A percentile compares a stretch with the other conserved stretches of the same genome.
phyloP scores from a whole-genome alignment of 2,888 invertebrate genomes.

The Drosophila birchii region DNA sequence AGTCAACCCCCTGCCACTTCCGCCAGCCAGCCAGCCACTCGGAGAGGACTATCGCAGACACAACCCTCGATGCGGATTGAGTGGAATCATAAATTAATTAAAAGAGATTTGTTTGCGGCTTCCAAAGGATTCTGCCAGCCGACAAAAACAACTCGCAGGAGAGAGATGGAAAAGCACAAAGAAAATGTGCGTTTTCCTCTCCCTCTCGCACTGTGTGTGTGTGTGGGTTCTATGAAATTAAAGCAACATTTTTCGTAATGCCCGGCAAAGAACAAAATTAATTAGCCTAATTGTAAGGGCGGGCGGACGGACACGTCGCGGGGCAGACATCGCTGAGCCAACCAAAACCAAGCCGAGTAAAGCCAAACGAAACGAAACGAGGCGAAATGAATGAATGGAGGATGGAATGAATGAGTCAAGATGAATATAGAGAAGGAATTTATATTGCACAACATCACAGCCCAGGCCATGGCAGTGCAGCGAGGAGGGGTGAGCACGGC shows the following conservation, averaged over 20 bases:
- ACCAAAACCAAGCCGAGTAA: constrained; percentile 9
- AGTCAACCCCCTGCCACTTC: constrained; percentile 34
- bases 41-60: constrained; percentile 61
- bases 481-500: constrained; percentile 6
- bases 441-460: constrained; percentile 61
- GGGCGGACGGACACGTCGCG: constrained; percentile 42
- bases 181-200: constrained; percentile 67
- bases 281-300: constrained; percentile 81
- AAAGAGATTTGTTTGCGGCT: constrained; percentile 84
- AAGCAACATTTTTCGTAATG: constrained; percentile 79
- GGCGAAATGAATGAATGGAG: constrained; percentile 56
- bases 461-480: constrained; percentile 30
- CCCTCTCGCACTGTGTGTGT: constrained; percentile 21
- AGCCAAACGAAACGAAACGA: constrained; percentile 59
- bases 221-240: constrained; percentile 68
- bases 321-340: constrained; percentile 14
- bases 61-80: constrained; percentile 79
- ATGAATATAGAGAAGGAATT: constrained; percentile 70
- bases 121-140: constrained; percentile 78
- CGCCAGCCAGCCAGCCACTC: constrained; percentile 1
- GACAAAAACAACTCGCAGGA: constrained; percentile 51
- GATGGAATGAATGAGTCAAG: constrained; percentile 61
- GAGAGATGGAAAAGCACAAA: constrained; percentile 57
- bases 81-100: constrained; percentile 84
- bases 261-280: constrained; percentile 78